Evolutionary conservation across 2,797 vertebrate species (phyloP).

Genomic region (Tarsius wallacei): DNA sequence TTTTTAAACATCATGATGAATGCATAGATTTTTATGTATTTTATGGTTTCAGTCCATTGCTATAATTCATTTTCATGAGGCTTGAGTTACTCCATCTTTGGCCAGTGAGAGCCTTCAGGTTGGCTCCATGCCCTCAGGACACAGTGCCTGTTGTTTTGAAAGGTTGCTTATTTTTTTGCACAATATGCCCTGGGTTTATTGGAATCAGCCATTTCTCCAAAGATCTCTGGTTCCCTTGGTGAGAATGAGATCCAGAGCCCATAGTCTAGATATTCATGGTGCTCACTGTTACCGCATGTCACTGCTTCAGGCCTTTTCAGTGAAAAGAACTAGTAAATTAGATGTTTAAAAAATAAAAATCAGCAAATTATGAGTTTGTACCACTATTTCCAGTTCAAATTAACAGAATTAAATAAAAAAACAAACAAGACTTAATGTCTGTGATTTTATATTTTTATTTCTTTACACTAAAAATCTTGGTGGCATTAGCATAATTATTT

Average conservation of each 20-base stretch:
- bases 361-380: background rate
- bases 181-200: background rate
- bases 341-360: background rate
- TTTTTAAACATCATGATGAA: background rate
- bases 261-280: background rate
- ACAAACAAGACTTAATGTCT: background rate
- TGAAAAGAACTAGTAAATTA: background rate
- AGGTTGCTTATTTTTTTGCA: too few species aligned
- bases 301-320: background rate
- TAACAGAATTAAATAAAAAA: background rate
- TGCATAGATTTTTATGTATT: background rate
- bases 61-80: background rate
- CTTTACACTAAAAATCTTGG: background rate
- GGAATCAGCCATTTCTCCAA: background rate
- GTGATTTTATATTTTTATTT: background rate
- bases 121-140: background rate
- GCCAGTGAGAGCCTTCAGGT: background rate
- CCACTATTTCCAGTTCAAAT: background rate
- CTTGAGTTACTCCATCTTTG: background rate
- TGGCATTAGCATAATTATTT: background rate
- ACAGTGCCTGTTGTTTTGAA: background rate
- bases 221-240: too few species aligned
- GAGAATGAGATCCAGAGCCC: background rate
- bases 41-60: background rate
- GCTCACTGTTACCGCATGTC: background rate